Conservation (phyloP, 2,113 vertebrate genomes). For the Sceloporus tristichus region DNA sequence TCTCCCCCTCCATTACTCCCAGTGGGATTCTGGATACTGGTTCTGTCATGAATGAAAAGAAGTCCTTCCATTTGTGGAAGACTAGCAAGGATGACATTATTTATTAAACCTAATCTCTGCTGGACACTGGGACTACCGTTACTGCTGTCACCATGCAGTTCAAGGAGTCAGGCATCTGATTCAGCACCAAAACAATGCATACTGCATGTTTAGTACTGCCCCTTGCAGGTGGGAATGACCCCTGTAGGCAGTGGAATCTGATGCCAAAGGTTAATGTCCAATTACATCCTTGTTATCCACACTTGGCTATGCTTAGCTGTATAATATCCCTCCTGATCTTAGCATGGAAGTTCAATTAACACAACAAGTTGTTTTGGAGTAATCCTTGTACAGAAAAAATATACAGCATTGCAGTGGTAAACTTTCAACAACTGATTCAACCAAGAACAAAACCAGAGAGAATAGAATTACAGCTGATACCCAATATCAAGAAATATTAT, state of each 20-base stretch:
- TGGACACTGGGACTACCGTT: too few species aligned
- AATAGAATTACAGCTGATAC: constrained; percentile 36
- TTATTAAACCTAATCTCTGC: not conserved
- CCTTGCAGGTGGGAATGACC: not conserved
- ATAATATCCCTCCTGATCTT: not conserved
- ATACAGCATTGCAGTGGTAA: not conserved
- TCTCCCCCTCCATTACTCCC: not conserved
- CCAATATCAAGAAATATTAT: not conserved
- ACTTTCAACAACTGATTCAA: not conserved
- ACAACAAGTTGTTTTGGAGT: not conserved
- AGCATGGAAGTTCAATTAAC: not conserved
- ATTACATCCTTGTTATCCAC: not conserved
- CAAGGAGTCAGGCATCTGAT: not conserved
- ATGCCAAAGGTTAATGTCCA: not conserved
- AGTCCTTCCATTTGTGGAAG: not conserved
- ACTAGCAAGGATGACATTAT: not conserved
- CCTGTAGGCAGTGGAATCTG: not conserved
- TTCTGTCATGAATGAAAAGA: not conserved
- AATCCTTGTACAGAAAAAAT: constrained; percentile 25
- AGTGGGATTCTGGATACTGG: not conserved
- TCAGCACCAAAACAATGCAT: not conserved
- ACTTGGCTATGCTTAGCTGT: too few species aligned
- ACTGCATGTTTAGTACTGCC: not conserved
- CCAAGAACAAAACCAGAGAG: not conserved
- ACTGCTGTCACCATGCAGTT: not conserved